Evolutionary conservation across 2,888 invertebrate genomes (phyloP).

Genomic region (Rhamnusium bicolor): DNA sequence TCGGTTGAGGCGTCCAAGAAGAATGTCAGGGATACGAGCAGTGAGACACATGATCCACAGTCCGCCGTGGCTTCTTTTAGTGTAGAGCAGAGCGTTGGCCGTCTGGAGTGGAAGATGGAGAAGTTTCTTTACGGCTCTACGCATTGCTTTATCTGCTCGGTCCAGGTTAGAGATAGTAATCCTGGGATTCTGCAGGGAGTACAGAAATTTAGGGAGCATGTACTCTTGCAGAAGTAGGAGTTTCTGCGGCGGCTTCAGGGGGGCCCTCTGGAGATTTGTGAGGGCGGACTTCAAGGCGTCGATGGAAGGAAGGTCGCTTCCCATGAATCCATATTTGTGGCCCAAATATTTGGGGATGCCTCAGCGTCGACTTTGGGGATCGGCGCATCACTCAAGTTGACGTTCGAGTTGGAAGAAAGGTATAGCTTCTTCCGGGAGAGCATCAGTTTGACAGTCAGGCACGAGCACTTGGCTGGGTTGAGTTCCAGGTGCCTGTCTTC

Average conservation of each 20-base stretch:
- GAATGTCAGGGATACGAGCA: too few species aligned
- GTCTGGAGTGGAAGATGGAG: conserved; percentile 73
- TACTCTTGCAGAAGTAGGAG: conserved; percentile 47
- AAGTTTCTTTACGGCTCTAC: conserved; percentile 51
- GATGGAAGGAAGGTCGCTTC: not conserved
- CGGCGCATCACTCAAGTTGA: not conserved
- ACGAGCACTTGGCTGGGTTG: not conserved
- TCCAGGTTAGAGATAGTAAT: conserved; percentile 37
- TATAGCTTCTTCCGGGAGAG: not conserved
- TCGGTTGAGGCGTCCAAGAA: too few species aligned
- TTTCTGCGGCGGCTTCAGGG: conserved; percentile 68
- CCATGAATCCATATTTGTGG: conserved; percentile 31
- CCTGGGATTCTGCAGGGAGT: conserved; percentile 58
- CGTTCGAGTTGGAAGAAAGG: not conserved
- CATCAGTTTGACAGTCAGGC: not conserved
- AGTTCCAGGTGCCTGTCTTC: conserved; percentile 4
- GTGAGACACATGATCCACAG: not conserved
- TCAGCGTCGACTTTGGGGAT: not conserved
- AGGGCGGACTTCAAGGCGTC: conserved; percentile 40
- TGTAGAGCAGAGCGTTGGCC: too few species aligned
- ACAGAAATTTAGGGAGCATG: not conserved
- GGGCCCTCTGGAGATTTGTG: conserved; percentile 55
- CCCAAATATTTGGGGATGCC: conserved; percentile 46
- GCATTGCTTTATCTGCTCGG: conserved; percentile 35
- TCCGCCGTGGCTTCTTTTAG: too few species aligned